These are phyloP conservation scores for Eueides isabella DNA, from an alignment of 1,140 invertebrate genomes.

Conservation along the genomic window DNA sequence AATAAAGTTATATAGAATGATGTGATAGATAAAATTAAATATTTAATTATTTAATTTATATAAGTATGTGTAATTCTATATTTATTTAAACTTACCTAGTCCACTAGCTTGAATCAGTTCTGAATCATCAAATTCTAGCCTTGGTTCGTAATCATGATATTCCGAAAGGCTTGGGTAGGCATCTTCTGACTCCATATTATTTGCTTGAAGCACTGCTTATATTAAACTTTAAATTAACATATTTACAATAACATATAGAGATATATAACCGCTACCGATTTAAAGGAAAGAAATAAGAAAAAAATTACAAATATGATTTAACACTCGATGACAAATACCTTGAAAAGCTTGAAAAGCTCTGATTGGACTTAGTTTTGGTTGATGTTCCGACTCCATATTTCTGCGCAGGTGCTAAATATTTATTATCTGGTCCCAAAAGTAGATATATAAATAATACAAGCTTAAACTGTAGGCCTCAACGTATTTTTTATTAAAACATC, in stretches of 20 bases:
- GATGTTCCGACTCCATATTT: conserved; percentile 68
- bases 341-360: conserved; percentile 72
- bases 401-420: conserved; percentile 8
- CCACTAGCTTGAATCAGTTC: conserved; percentile 87
- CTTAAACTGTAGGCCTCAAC: not conserved
- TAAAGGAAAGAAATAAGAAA: not conserved
- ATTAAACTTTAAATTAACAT: not conserved
- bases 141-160: conserved; percentile 96
- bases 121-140: conserved; percentile 97
- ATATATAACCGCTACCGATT: not conserved
- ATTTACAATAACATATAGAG: not conserved
- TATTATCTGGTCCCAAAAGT: not conserved
- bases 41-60: not conserved
- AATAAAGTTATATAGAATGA: not conserved
- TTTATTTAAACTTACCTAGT: conserved; percentile 55
- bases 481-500: not conserved
- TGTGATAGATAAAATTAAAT: not conserved
- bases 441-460: not conserved
- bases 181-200: conserved; percentile 84
- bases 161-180: conserved; percentile 94
- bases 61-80: not conserved
- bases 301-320: not conserved
- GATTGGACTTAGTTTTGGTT: conserved; percentile 65
- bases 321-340: conserved; percentile 48
- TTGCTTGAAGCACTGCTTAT: conserved; percentile 59